These are phyloP conservation scores for Catostylus mosaicus DNA, from an alignment of 30 jellyfish, hydroid and myxozoan genomes.

Conservation along the genomic window DNA sequence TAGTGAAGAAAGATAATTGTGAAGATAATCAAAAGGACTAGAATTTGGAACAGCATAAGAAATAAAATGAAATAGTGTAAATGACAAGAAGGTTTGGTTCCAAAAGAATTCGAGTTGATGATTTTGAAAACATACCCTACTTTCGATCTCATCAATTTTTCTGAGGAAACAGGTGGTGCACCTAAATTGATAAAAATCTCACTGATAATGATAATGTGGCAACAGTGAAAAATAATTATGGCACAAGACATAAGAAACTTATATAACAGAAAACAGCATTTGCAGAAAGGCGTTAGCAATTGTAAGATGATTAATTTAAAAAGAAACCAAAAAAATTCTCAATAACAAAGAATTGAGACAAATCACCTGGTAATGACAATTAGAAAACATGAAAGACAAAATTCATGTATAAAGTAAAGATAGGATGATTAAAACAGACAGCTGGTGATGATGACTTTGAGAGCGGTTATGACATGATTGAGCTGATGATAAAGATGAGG, in stretches of 20 bases:
- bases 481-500: neutral
- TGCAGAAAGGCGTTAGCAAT: neutral
- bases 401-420: neutral
- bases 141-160: slow-evolving; percentile 52
- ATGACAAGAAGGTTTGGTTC: neutral
- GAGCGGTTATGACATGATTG: neutral
- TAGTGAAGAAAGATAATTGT: neutral
- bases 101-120: neutral
- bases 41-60: no score
- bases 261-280: neutral
- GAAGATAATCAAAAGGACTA: neutral
- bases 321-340: neutral
- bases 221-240: no score
- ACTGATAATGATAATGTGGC: neutral
- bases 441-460: neutral
- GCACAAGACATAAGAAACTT: neutral
- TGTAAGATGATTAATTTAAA: neutral
- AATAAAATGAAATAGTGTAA: neutral
- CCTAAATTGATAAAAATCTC: slow-evolving; percentile 41
- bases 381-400: neutral
- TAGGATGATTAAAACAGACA: neutral
- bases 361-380: neutral
- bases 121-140: slow-evolving; percentile 61
- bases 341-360: no score
- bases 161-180: slow-evolving; percentile 87